These are phyloP conservation scores for Synanceia verrucosa DNA, from an alignment of 2,797 vertebrate species.

Conservation along the genomic window DNA sequence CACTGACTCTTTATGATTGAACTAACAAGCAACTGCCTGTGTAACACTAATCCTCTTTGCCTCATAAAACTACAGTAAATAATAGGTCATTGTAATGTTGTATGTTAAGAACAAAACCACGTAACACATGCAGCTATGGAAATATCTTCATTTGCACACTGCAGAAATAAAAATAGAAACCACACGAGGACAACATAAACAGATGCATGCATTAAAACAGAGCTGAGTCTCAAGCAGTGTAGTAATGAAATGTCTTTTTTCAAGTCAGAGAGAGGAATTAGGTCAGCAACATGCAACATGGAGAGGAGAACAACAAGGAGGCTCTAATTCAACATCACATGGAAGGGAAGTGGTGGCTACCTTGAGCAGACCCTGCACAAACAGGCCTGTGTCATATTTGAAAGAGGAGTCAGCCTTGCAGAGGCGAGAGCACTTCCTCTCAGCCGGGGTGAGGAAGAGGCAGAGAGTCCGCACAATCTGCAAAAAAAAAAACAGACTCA, in stretches of 20 bases:
- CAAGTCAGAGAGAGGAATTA: constrained; percentile 12
- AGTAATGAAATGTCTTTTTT: not conserved
- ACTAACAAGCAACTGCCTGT: not conserved
- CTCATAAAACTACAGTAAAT: not conserved
- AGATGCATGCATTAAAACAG: not conserved
- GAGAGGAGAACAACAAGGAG: not conserved
- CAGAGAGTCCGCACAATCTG: constrained; percentile 96
- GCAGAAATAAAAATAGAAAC: not conserved
- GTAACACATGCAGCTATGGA: not conserved
- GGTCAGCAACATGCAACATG: constrained; percentile 24
- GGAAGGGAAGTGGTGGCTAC: constrained; percentile 69
- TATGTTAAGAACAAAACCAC: not conserved
- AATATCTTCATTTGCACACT: not conserved
- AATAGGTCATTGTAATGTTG: not conserved
- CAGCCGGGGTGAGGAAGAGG: constrained; percentile 93
- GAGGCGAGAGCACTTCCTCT: constrained; percentile 94
- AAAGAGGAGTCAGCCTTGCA: constrained; percentile 90
- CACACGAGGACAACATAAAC: not conserved
- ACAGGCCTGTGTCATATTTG: constrained; percentile 96
- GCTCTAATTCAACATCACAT: not conserved
- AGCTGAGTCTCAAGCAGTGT: not conserved
- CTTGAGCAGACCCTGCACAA: constrained; percentile 98
- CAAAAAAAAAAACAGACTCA: not conserved
- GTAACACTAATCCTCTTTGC: not conserved
- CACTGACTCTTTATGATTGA: not conserved